Evolutionary conservation across 2,888 invertebrate genomes (phyloP), one percentile per base, ranked within the genome.

Genomic region (Choreutis nemorana): DNA sequence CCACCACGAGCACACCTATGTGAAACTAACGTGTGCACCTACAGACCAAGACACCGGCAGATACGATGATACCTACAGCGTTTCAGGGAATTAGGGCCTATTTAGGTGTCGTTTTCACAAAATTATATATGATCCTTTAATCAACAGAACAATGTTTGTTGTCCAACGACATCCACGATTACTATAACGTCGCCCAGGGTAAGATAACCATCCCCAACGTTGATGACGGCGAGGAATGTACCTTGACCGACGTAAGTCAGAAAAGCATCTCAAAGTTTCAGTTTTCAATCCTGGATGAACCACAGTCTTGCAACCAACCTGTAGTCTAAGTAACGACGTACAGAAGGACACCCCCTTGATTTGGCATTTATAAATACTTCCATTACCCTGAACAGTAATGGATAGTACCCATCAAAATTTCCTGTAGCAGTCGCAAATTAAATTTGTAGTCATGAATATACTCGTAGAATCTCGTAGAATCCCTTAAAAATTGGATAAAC

Each of bases 151-250:
- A 80, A 63, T 90, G 94, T 83, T 56, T 83, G 52, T 87, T 97
- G 62, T 85, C 86, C 55, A 85, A 94, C 75, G 88, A 96, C 84
- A 88, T 96, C 82, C 83, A 91, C 83, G 92, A 94, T 82, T 98
- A 97, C 86, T 79, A 84, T 84, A 92, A 88, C 87, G 92, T 96
- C 65, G 84, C 97, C 60, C 97, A 98, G 87, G 98, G 97, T 84
- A 96, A 96, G 86, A 87, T 87, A 66, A 90, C 89, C 58, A 97
- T 98, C 73, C 94, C 97, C 59, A 89, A 86, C 77, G 89, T 98
- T 55, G 95, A 98, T 82, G 98, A 98, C 77, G 87, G 85, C 61
- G 97, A 97, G 79, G 97, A 98, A 87, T 90, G 88, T 83, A 15
- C 39, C 38, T 81, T 91, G 55, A 92, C 93, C 53, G 93, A 94